Base-by-base conservation (phyloP, 2,113 vertebrate genomes). In the Campylomormyrus tamandua region DNA sequence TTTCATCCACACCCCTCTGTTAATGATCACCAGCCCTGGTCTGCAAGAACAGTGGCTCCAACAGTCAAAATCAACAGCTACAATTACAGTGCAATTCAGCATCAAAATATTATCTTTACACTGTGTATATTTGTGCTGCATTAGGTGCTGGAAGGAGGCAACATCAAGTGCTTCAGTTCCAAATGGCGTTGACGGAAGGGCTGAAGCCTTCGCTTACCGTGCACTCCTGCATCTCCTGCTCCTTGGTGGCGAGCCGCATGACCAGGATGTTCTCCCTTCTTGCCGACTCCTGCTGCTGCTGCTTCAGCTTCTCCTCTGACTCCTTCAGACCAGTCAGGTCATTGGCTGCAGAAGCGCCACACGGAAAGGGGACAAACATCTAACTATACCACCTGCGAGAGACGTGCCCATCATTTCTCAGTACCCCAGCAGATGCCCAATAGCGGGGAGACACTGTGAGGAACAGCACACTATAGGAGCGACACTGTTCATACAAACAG, bases 211-310 rank as follows among this genome's bases (percentile, higher is more conserved):
- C 62, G 98, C 98, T 95, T 95, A 99, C 98, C 93, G 98, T 99
- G 96, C 98, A 99, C 95, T 99, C 98, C 92, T 99, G 98, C 98
- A 99, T 99, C 93, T 99, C 98, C 94, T 99, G 98, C 87, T 99
- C 98, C 95, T 99, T 99, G 90, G 98, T 99, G 94, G 98, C 98
- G 91, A 99, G 96, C 88, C 98, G 95, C 98, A 99, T 99, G 90
- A 99, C 98, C 93, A 99, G 95, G 94, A 99, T 99, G 95, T 99
- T 99, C 94, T 99, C 98, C 92, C 98, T 96, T 92, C 98, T 97
- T n/a, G 98, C 98, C 92, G 98, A 99, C 92, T 99, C 98, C 93
- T 99, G 98, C 94, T 99, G 98, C 90, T 99, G 98, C 89, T 99
- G 98, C 94, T 99, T 99, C 90, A 99, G 90, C 93, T 99, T 99